Base-by-base conservation (phyloP, 2,113 vertebrate genomes). In the Pedetes capensis region DNA sequence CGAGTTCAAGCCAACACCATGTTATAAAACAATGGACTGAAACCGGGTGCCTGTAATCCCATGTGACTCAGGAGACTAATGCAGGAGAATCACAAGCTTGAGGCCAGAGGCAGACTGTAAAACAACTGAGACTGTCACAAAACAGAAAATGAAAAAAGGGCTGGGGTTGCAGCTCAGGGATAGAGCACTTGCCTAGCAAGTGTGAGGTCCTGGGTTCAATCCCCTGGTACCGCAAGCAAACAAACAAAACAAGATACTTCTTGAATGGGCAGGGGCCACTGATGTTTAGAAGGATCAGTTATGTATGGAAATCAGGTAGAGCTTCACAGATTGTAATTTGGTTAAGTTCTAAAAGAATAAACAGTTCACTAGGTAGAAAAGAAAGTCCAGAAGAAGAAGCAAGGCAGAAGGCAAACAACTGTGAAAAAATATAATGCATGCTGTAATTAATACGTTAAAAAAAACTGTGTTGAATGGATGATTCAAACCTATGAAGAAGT, bases 341-440 rank as follows among this genome's bases (percentile, higher is more conserved):
- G 66, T 68, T 72, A 89, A 49, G n/a, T 88, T 93, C 53, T 89
- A 47, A 86, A 87, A 94, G 57, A 63, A 74, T 72, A 92, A 68
- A 39, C 2, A 47, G 34, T 59, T 97, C 11, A 32, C 39, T 32
- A 74, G 78, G 57, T 9, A 74, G 42, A 86, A 80, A 75, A 96
- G 66, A 82, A 80, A 69, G 59, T n/a, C 57, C 8, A 57, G 42
- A 79, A 95, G 10, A 27, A 89, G 83, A 0, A 87, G 61, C 8
- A 92, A 89, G 69, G 51, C 8, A 87, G 75, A 89, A 94, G 39
- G 57, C 47, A 76, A 84, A 87, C 7, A 51, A 51, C 47, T 63
- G 34, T 34, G 74, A 79, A 23, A 79, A 83, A 87, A n/a, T 53
- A 71, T 14, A 59, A 72, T 44, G 53, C n/a, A 76, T 72, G 29